Evolutionary conservation across 2,113 vertebrate species (phyloP).

Genomic region (Epinephelus moara): DNA sequence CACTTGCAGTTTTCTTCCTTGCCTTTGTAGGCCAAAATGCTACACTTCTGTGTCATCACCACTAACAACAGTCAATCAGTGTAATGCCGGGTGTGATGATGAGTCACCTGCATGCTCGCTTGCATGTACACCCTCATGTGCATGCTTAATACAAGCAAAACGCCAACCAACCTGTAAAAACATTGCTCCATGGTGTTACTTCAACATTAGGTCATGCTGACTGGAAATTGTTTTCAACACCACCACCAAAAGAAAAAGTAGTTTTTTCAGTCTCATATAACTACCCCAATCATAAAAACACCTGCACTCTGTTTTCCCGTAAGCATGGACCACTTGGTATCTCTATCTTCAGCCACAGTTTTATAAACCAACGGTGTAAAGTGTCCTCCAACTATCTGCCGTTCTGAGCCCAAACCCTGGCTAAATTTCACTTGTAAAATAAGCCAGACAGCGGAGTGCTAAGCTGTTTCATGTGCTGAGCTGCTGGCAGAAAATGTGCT

Average conservation of each 20-base stretch:
- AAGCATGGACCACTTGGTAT: not conserved
- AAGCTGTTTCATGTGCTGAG: constrained; percentile 65
- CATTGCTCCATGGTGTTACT: too few species aligned
- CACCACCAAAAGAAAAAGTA: not conserved
- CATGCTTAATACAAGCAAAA: not conserved
- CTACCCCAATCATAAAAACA: not conserved
- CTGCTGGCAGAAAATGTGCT: constrained; percentile 42
- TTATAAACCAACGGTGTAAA: constrained; percentile 30
- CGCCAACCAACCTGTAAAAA: too few species aligned
- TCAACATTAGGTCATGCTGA: not conserved
- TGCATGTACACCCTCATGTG: not conserved
- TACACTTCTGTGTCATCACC: too few species aligned
- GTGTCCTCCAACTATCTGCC: constrained; percentile 26
- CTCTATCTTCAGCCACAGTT: constrained; percentile 22
- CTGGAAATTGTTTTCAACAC: not conserved
- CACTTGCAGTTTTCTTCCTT: too few species aligned
- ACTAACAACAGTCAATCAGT: not conserved
- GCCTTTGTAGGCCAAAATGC: too few species aligned
- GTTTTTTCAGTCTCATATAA: not conserved
- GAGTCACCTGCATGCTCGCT: not conserved
- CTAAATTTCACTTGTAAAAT: constrained; percentile 37
- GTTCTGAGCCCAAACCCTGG: constrained; percentile 5
- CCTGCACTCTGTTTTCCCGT: not conserved
- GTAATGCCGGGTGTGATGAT: not conserved
- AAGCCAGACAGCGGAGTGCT: constrained; percentile 30